Base-by-base conservation (phyloP, 2,113 vertebrate genomes). In the Myotis brandtii region DNA sequence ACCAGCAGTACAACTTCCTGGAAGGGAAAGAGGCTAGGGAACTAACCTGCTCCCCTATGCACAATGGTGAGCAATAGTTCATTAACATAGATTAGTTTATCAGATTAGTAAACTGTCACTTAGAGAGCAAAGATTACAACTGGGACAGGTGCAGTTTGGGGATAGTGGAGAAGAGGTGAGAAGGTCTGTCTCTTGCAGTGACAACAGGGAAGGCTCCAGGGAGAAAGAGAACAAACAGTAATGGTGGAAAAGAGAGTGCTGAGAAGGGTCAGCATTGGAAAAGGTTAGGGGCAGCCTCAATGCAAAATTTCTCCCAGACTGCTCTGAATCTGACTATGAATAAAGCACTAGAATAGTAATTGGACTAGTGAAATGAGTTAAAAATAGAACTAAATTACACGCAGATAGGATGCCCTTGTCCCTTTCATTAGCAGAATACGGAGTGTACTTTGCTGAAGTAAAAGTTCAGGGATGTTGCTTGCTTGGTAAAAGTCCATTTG, bases 381-480 rank as follows among this genome's bases (percentile, higher is more conserved):
- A 95, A 96, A 96, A 67, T 80, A 94, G 87, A 93, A 83, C 30
- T 81, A 56, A 85, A 73, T 75, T 79, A 59, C 32, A 88, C 37
- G 59, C 37, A 81, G 43, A 76, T 27, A 75, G 30, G 56, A 40
- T 17, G 30, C 2, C 20, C 11, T 46, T 12, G 32, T 21, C 20
- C 5, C 0, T 88, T 85, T 90, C 20, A 56, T 56, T 82, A 18
- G 59, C 72, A 80, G 88, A 43, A 46, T 13, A 40, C 2, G 5
- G 54, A 80, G 32, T 17, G 6, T 13, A 54, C 11, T 79, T 70
- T 13, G 70, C 40, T 48, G 75, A 88, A 69, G 16, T 46, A 16
- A 40, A 80, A 69, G n/a, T 34, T 69, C 40, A 50, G 48, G 21
- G 23, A 62, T 8, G 4, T n/a, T 59, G 21, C 73, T 93, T 40